Evolutionary conservation across 1,140 invertebrate species (phyloP).

Genomic region (Tachypleus tridentatus): DNA sequence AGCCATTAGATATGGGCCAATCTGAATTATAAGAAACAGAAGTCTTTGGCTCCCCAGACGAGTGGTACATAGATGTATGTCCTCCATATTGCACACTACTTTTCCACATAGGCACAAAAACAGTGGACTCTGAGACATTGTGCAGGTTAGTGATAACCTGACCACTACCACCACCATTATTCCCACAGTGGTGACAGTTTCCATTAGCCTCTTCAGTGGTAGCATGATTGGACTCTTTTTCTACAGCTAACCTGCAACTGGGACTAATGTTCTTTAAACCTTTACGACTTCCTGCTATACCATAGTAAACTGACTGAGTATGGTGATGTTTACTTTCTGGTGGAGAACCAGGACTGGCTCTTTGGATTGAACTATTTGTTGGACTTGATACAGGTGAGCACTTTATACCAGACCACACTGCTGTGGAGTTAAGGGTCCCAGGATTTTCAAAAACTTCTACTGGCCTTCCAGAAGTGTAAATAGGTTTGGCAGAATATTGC

Average conservation of each 20-base stretch:
- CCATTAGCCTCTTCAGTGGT: slow-evolving; percentile 38
- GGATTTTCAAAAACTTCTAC: slow-evolving; percentile 21
- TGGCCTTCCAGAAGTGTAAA: slow-evolving; percentile 8
- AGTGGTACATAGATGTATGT: too few relatives aligned
- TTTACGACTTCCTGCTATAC: too few relatives aligned
- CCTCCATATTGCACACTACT: too few relatives aligned
- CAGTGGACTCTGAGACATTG: too few relatives aligned
- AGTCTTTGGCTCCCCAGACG: too few relatives aligned
- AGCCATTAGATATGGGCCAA: slow-evolving; percentile 8
- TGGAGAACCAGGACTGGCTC: too few relatives aligned
- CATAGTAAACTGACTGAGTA: too few relatives aligned
- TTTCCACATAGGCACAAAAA: too few relatives aligned
- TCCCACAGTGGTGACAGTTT: slow-evolving; percentile 30
- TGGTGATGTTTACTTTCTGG: too few relatives aligned
- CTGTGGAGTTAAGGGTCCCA: slow-evolving; percentile 19
- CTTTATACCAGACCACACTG: not conserved
- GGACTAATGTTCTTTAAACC: slow-evolving; percentile 44
- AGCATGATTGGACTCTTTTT: slow-evolving; percentile 63
- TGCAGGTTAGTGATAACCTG: not conserved
- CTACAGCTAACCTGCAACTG: slow-evolving; percentile 67
- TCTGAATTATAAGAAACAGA: not conserved
- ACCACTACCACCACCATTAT: slow-evolving; percentile 6
- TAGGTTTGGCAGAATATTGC: slow-evolving; percentile 7
- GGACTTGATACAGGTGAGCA: slow-evolving; percentile 1
- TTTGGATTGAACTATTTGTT: too few relatives aligned